phyloP scores from a whole-genome alignment of 2,888 invertebrate genomes.

The Aleiodes alternator region DNA sequence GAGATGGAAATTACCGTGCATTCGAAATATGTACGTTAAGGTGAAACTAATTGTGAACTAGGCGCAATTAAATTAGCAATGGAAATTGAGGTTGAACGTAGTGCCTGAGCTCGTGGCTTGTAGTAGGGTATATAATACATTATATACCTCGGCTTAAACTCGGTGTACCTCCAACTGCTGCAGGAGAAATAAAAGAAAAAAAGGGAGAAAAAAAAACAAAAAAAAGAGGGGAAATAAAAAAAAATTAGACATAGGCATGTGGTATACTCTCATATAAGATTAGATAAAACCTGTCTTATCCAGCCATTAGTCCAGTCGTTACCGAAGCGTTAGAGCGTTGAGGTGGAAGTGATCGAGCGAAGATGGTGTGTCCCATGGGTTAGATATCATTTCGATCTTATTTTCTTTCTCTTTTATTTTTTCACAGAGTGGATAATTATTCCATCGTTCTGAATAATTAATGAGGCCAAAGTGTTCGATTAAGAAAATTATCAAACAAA shows the following conservation, averaged over 20 bases:
- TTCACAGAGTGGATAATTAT: too few relatives aligned
- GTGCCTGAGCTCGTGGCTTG: constrained; percentile 22
- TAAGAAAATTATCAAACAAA: constrained; percentile 2
- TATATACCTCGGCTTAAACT: constrained; percentile 20
- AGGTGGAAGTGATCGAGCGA: constrained; percentile 46
- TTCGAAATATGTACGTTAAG: constrained; percentile 51
- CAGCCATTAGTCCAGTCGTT: constrained; percentile 51
- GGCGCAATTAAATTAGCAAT: constrained; percentile 57
- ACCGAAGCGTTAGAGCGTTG: constrained; percentile 53
- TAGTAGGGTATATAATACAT: constrained; percentile 22
- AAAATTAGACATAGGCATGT: constrained; percentile 49
- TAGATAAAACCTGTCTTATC: constrained; percentile 55
- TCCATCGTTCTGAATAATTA: too few relatives aligned
- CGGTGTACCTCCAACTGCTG: constrained; percentile 26
- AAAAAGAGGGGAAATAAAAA: constrained; percentile 8
- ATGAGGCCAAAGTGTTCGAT: too few relatives aligned
- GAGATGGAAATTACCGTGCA: constrained; percentile 47
- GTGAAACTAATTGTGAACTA: constrained; percentile 56
- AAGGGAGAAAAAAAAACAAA: constrained; percentile 10
- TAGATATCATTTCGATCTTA: constrained; percentile 25
- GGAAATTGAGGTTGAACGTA: constrained; percentile 55
- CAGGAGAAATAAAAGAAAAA: neutral
- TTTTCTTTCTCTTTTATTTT: too few relatives aligned
- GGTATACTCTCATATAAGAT: constrained; percentile 48
- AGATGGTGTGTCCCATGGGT: constrained; percentile 22